Evolutionary conservation across 30 jellyfish, hydroid and myxozoan genomes (phyloP), one percentile per base, ranked within the genome.

Genomic region (Aurelia sp.): DNA sequence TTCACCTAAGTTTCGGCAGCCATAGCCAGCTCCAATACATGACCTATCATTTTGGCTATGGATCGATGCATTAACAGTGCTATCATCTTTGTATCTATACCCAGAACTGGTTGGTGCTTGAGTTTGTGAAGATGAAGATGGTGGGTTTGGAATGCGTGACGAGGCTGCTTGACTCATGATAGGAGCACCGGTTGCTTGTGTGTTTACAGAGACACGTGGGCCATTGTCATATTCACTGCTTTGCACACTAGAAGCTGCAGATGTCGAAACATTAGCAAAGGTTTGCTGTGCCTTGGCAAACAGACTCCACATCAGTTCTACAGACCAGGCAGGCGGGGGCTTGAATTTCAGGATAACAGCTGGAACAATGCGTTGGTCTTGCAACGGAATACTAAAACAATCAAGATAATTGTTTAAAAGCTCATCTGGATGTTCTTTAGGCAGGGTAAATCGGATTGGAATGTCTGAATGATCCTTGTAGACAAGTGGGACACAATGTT

Each of bases 311-410:
- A 92, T 80, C 65, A 92, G 78, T 78, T 92, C 93, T 8, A 86
- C 84, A 1, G 98, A 84, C 96, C 94, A 86, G 1, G 98, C 98
- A 4, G 96, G 96, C 16, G 98, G 98, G 0, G 98, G 76, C 78
- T 80, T 92, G 85, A 92, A 92, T 51, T 71, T 92, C 64, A 91
- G 57, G 27, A 86, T 68, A 44, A 96, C 94, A 13, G 93, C 91
- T 3, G 52, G 62, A 12, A 70, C 72, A 5, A 2, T n/a, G 31
- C 9, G 63, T 27, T 47, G 58, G 17, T 61, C 82, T 13, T 10
- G 13, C 13, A 58, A 19, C 44, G 90, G 91, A 13, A 88, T 61
- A 19, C 44, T 59, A 52, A 79, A 13, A 41, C 91, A 88, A 51
- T 91, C 97, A 63, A 86, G 48, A 59, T 85, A 92, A 7, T 24